Conservation (phyloP, 2,797 vertebrate genomes). For the Lutjanus argentimaculatus region DNA sequence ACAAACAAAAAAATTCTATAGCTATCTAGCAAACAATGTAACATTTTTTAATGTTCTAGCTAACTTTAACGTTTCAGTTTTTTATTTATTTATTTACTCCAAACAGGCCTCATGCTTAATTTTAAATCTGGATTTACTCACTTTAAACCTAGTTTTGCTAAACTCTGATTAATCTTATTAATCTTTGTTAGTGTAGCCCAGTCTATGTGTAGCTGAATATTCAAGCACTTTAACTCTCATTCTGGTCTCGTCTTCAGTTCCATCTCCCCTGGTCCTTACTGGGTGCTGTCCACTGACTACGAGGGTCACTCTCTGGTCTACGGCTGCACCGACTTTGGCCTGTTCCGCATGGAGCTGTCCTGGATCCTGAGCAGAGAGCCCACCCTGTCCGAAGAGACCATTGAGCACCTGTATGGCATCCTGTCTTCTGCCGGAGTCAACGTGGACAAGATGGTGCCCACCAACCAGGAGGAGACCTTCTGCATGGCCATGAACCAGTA, state of each 20-base stretch:
- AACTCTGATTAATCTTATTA: too few species aligned
- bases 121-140: too few species aligned
- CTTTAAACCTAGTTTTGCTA: too few species aligned
- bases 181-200: too few species aligned
- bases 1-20: too few species aligned
- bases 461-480: conserved; percentile 58
- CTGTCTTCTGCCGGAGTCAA: conserved; percentile 47
- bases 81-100: too few species aligned
- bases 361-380: conserved; percentile 85
- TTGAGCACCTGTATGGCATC: conserved; percentile 62
- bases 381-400: conserved; percentile 55
- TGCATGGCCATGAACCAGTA: conserved; percentile 61
- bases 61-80: too few species aligned
- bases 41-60: too few species aligned
- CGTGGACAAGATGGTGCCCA: conserved; percentile 43
- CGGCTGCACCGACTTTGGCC: conserved; percentile 82
- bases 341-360: conserved; percentile 76
- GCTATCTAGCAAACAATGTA: too few species aligned
- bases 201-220: not conserved
- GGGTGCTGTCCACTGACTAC: conserved; percentile 89
- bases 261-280: conserved; percentile 85
- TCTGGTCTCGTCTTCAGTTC: conserved; percentile 54
- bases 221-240: not conserved
- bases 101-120: too few species aligned
- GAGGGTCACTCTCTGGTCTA: conserved; percentile 88